phyloP scores from a whole-genome alignment of 2,888 invertebrate species.

The Mesorhabditis sp. region DNA sequence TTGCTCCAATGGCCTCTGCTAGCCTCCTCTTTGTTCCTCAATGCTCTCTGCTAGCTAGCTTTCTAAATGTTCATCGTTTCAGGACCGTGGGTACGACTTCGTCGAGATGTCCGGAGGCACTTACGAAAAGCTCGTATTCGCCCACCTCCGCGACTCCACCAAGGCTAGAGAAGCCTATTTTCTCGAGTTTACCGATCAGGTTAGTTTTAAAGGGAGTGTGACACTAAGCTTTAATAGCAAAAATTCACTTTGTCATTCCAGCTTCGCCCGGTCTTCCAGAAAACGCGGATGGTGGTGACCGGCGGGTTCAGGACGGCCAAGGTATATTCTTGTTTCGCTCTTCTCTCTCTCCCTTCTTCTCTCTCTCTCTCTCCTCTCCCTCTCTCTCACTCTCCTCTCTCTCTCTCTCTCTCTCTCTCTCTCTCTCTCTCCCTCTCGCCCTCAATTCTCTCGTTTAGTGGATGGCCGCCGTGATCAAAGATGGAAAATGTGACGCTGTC shows the following conservation, averaged over 20 bases:
- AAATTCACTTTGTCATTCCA: constrained; percentile 8
- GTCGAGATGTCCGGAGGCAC: constrained; percentile 49
- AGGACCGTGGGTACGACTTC: constrained; percentile 43
- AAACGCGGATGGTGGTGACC: constrained; percentile 30
- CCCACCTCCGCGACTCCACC: constrained; percentile 37
- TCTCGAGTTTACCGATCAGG: constrained; percentile 36
- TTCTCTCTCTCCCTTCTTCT: too few species aligned
- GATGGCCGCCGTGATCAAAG: constrained; percentile 32
- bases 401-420: too few species aligned
- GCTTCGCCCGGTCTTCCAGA: constrained; percentile 28
- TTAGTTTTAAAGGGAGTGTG: not conserved
- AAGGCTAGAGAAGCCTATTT: constrained; percentile 41
- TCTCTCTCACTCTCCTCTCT: too few species aligned
- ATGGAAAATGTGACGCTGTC: constrained; percentile 33
- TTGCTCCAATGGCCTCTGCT: too few species aligned
- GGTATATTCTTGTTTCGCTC: not conserved
- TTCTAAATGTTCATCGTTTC: constrained; percentile 9
- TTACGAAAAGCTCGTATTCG: constrained; percentile 37
- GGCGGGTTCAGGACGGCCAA: constrained; percentile 43
- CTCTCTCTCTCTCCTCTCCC: too few species aligned
- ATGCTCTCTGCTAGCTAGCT: too few species aligned
- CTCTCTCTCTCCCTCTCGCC: too few species aligned
- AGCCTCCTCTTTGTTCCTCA: too few species aligned
- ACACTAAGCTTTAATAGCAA: too few species aligned
- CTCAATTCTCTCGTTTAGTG: not conserved